phyloP scores from a whole-genome alignment of 2,888 invertebrate genomes.

The Drepanosiphum platanoidis region DNA sequence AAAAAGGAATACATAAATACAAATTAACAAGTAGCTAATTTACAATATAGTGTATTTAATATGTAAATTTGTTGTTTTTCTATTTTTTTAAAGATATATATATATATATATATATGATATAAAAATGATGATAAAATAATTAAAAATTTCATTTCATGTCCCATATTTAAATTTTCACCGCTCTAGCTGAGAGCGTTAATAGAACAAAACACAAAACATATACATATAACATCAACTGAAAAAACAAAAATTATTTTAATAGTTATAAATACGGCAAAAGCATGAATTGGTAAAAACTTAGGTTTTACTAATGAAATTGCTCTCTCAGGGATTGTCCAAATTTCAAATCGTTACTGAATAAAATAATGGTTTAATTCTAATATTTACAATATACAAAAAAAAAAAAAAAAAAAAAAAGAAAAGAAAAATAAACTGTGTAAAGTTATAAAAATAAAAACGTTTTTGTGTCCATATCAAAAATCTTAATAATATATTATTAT shows the following conservation, averaged over 20 bases:
- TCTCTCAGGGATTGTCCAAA: neutral
- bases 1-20: constrained; percentile 28
- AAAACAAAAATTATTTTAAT: constrained; percentile 2
- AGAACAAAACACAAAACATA: constrained; percentile 16
- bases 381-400: too few relatives aligned
- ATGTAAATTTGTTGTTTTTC: neutral
- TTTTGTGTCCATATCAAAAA: too few relatives aligned
- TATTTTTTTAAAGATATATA: too few relatives aligned
- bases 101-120: too few relatives aligned
- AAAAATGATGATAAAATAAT: neutral
- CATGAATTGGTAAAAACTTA: neutral
- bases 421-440: too few relatives aligned
- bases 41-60: neutral
- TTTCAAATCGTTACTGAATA: neutral
- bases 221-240: constrained; percentile 13
- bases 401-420: too few relatives aligned
- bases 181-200: neutral
- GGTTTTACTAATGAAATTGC: neutral
- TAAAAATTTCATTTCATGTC: neutral
- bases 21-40: constrained; percentile 32
- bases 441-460: too few relatives aligned
- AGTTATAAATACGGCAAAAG: neutral
- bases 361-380: too few relatives aligned
- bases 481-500: too few relatives aligned
- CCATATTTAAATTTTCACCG: neutral